phyloP scores from a whole-genome alignment of 2,888 invertebrate genomes.

The Danaus chrysippus region DNA sequence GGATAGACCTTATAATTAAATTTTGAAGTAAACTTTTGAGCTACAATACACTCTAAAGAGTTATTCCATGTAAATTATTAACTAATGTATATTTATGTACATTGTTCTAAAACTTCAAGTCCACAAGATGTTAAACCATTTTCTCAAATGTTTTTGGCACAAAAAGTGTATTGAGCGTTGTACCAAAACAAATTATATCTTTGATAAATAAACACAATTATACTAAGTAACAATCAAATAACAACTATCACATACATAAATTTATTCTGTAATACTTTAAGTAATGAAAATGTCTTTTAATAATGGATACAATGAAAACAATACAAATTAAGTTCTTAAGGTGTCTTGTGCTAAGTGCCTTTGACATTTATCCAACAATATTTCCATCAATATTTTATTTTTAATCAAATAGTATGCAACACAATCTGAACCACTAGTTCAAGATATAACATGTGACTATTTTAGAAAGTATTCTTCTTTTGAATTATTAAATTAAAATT shows the following conservation, averaged over 20 bases:
- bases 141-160: slow-evolving; percentile 58
- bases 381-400: no score
- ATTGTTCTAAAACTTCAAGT: slow-evolving; percentile 63
- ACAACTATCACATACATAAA: slow-evolving; percentile 26
- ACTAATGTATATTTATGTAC: slow-evolving; percentile 70
- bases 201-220: slow-evolving; percentile 13
- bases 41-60: slow-evolving; percentile 64
- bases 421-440: no score
- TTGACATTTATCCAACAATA: no score
- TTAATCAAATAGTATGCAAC: no score
- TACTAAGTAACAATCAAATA: slow-evolving; percentile 22
- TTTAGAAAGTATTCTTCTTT: background rate
- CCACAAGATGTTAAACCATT: slow-evolving; percentile 15
- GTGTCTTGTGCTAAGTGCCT: no score
- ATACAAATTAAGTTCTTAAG: background rate
- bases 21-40: slow-evolving; percentile 67
- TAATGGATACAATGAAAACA: background rate
- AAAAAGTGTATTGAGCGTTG: slow-evolving; percentile 50
- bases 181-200: slow-evolving; percentile 27
- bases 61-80: slow-evolving; percentile 49
- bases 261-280: slow-evolving; percentile 27
- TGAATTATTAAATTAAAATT: background rate
- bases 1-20: slow-evolving; percentile 60
- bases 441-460: background rate
- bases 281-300: slow-evolving; percentile 26